Base-by-base conservation (phyloP, 2,888 invertebrate genomes). In the Lepetodrilus schrolli region DNA sequence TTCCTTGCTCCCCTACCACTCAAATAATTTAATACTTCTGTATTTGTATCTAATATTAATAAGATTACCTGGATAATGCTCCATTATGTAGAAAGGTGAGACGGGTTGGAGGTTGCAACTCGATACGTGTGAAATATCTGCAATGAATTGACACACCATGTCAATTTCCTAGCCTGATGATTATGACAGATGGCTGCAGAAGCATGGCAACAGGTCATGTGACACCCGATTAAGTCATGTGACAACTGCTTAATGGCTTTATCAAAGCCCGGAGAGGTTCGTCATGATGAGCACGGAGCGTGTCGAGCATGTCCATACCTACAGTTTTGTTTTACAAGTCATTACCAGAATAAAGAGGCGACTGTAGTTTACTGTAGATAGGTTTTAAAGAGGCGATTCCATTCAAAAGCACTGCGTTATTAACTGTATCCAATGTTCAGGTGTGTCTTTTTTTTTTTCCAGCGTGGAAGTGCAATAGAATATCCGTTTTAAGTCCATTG, bases 201-300 rank as follows among this genome's bases (percentile, higher is more conserved):
- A 58, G 26, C 58, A 30, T 58, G 17, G 34, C 26, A 58, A 30
- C 58, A 30, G 58, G 58, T 58, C 58, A 58, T 58, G 58, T 58
- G 58, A 58, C 58, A 58, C 58, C 58, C 17, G 34, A 34, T 30
- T 58, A 58, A 30, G 58, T 58, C 58, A 58, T 58, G 58, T 58
- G 58, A 58, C 58, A 58, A 34, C 26, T 23, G 34, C 58, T 58
- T 58, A 58, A 58, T 58, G 58, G 58, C 58, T 58, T 30, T 34
- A 58, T 58, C 58, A 58, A 30, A 30, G 23, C 58, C 26, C n/a
- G 26, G 58, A 58, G 34, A 58, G 58, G 34, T 58, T 58, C 58
- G 34, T 58, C 34, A n/a, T 17, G 58, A 30, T 17, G 30, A 58
- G 58, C 58, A 58, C 5, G 58, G 30, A 58, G 26, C 58, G 17